phyloP scores from a whole-genome alignment of 2,797 vertebrate species.

The Lithobates pipiens region DNA sequence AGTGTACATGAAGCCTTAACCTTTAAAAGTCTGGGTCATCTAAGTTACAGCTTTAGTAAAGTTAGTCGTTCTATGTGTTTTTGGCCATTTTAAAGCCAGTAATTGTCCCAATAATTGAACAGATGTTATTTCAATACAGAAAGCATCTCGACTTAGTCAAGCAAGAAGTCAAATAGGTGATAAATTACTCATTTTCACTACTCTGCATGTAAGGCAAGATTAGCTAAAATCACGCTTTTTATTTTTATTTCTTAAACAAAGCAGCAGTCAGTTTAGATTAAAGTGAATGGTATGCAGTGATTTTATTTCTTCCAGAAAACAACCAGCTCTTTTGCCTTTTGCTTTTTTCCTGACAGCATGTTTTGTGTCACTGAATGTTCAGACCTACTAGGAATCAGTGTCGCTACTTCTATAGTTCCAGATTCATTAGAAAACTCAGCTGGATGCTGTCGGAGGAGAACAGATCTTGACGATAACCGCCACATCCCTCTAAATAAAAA shows the following conservation, averaged over 20 bases:
- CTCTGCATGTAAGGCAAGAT: constrained; percentile 70
- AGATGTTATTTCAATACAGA: background rate
- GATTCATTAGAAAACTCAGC: constrained; percentile 80
- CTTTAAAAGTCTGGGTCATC: background rate
- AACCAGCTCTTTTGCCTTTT: constrained; percentile 65
- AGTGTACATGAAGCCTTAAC: too few relatives aligned
- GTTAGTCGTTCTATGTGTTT: background rate
- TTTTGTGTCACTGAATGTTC: constrained; percentile 70
- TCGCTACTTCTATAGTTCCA: constrained; percentile 70
- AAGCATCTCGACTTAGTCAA: background rate
- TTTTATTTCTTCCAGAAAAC: constrained; percentile 64
- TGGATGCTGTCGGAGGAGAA: constrained; percentile 74
- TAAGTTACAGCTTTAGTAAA: background rate
- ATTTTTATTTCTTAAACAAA: constrained; percentile 68
- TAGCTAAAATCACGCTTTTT: constrained; percentile 71
- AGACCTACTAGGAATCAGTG: constrained; percentile 62
- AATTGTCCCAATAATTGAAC: background rate
- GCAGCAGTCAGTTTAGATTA: constrained; percentile 76
- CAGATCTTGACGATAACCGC: constrained; percentile 75
- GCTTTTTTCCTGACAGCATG: constrained; percentile 75
- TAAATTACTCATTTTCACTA: constrained; percentile 69
- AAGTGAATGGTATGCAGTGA: constrained; percentile 69
- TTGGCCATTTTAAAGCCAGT: background rate
- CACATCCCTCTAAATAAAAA: constrained; percentile 72
- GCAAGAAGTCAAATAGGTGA: constrained; percentile 62